Evolutionary conservation across 2,888 invertebrate species (phyloP), one percentile per base, ranked within the genome.

Genomic region (Mesodorylaimus sp.): DNA sequence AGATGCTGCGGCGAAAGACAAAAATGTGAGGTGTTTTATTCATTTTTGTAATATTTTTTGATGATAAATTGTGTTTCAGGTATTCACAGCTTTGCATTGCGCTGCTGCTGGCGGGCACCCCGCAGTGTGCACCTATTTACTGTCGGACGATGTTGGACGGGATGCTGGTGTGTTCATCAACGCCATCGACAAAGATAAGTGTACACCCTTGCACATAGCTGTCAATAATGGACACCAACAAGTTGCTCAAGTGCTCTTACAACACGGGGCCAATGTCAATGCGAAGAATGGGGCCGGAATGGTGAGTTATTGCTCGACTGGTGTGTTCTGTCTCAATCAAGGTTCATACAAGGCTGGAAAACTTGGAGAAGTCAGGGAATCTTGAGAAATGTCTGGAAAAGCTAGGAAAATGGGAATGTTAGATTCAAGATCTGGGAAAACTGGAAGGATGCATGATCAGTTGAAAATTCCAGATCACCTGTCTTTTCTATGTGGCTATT

Each of bases 41-140:
- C 23, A 24, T 28, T 7, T 27, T 10, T 47, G 19, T 25, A 37
- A 27, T 46, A 43, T n/a, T 16, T 32, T 32, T 45, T 23, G 27
- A 2, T 48, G 43, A 47, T n/a, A n/a, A n/a, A n/a, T n/a, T n/a
- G 38, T 38, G 23, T 48, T 52, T 1, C 57, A 71, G 66, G 64
- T 70, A 58, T 77, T 75, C 58, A 77, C 77, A 2, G 77, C 78
- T 1, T 65, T 78, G 47, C 78, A 78, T 61, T 75, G 76, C 13
- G 76, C 77, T 2, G 73, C 74, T 3, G 74, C 76, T 29, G 72
- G 73, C 56, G 77, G 76, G 56, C 70, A 71, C 53, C 65, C 69
- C 25, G 67, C 58, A 50, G 66, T 66, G 10, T 10, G 16, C 41
- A 10, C 5, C 5, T 19, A n/a, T 19, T 19, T 39, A 10, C 10